These are phyloP conservation scores for Clinocottus analis DNA, from an alignment of 2,113 vertebrate species.

Conservation along the genomic window DNA sequence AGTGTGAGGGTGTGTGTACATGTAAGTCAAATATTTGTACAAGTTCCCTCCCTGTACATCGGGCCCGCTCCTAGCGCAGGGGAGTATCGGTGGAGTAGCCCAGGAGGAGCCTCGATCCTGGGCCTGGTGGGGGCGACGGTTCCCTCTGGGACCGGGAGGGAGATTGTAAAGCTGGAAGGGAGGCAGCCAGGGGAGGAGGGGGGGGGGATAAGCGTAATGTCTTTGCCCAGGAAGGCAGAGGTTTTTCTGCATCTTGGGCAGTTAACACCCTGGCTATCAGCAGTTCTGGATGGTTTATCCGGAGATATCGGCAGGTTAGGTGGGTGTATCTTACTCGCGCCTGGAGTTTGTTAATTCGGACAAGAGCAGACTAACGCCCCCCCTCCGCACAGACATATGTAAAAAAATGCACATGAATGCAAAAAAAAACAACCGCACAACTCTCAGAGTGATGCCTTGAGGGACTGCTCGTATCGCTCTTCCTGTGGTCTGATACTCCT, in stretches of 20 bases:
- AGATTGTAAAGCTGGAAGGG: conserved; percentile 48
- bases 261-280: conserved; percentile 91
- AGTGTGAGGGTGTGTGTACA: conserved; percentile 17
- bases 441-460: conserved; percentile 25
- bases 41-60: conserved; percentile 58
- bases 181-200: conserved; percentile 42
- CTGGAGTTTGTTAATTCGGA: conserved; percentile 74
- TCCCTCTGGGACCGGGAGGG: conserved; percentile 51
- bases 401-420: conserved; percentile 49
- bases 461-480: conserved; percentile 70
- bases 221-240: conserved; percentile 53
- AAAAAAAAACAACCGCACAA: conserved; percentile 26
- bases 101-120: conserved; percentile 52
- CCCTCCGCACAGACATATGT: conserved; percentile 3
- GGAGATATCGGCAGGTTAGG: conserved; percentile 71
- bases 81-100: conserved; percentile 50
- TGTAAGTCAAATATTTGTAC: conserved; percentile 64
- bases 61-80: conserved; percentile 24
- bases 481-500: conserved; percentile 67
- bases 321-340: conserved; percentile 85
- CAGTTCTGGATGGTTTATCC: conserved; percentile 72
- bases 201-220: conserved; percentile 60
- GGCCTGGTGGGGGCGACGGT: conserved; percentile 33
- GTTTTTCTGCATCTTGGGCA: conserved; percentile 61
- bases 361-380: conserved; percentile 36